These are phyloP conservation scores for Venustoraphidia nigricollis DNA, from an alignment of 2,888 invertebrate genomes.

Conservation along the genomic window DNA sequence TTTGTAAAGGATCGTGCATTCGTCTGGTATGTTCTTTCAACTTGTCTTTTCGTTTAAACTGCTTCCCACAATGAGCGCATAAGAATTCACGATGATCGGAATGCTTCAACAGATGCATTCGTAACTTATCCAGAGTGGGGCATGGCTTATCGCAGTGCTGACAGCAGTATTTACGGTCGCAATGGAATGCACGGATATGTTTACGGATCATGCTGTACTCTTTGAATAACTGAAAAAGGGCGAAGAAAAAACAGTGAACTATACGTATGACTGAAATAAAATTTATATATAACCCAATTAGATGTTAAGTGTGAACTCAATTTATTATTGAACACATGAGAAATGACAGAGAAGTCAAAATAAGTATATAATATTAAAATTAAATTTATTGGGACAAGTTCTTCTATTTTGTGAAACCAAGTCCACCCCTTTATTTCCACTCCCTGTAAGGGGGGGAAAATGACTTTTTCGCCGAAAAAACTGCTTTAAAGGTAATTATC, in stretches of 20 bases:
- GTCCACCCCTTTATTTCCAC: no score
- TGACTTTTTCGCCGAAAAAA: no score
- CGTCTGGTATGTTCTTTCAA: conserved; percentile 55
- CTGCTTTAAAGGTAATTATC: no score
- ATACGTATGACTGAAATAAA: no score
- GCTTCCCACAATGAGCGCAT: conserved; percentile 60
- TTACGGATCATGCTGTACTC: conserved; percentile 56
- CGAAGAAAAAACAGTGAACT: conserved; percentile 3
- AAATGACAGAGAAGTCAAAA: neutral
- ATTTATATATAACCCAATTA: conserved; percentile 2
- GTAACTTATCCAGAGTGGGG: conserved; percentile 52
- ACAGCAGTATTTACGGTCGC: conserved; percentile 49
- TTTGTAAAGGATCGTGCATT: conserved; percentile 30
- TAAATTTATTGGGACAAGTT: neutral
- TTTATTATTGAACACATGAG: conserved; percentile 3
- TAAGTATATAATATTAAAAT: neutral
- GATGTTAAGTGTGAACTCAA: conserved; percentile 5
- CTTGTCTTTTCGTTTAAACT: conserved; percentile 63
- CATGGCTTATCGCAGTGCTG: conserved; percentile 52
- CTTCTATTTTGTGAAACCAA: no score
- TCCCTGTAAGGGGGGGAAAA: no score
- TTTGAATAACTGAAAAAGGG: conserved; percentile 33
- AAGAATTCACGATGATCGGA: conserved; percentile 51
- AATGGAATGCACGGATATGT: conserved; percentile 59
- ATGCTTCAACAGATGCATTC: conserved; percentile 53